Evolutionary conservation across 2,888 invertebrate genomes (phyloP).

Genomic region (Hesperia comma): DNA sequence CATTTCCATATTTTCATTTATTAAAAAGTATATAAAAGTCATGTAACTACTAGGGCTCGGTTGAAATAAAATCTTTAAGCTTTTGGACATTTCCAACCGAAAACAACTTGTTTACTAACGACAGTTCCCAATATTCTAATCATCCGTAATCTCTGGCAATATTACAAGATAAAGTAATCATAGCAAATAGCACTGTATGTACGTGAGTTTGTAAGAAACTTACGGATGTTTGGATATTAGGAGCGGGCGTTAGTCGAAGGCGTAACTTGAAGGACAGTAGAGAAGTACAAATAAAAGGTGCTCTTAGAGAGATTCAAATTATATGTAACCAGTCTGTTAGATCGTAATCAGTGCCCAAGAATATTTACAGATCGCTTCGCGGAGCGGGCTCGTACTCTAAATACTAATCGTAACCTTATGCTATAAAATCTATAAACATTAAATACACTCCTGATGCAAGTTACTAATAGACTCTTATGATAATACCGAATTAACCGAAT

Average conservation of each 20-base stretch:
- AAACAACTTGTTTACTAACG: neutral
- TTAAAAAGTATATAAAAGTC: slow-evolving; percentile 34
- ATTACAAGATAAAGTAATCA: no score
- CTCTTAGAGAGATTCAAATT: slow-evolving; percentile 78
- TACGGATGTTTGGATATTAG: no score
- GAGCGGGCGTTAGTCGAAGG: no score
- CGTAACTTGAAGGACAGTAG: slow-evolving; percentile 4
- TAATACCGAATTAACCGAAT: neutral
- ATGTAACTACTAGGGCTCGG: neutral
- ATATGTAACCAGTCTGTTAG: slow-evolving; percentile 74
- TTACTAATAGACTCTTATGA: slow-evolving; percentile 3
- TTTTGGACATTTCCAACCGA: neutral
- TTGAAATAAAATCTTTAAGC: neutral
- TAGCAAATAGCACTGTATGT: no score
- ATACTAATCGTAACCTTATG: slow-evolving; percentile 17
- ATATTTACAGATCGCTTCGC: slow-evolving; percentile 75
- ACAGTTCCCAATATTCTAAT: no score
- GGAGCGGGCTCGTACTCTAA: slow-evolving; percentile 50
- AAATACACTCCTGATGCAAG: slow-evolving; percentile 19
- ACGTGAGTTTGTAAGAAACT: no score
- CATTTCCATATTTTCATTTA: slow-evolving; percentile 29
- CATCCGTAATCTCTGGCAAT: no score
- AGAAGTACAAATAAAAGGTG: slow-evolving; percentile 41
- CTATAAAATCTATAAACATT: slow-evolving; percentile 16
- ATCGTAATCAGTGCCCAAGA: slow-evolving; percentile 66